A percentile compares a stretch with the other conserved stretches of the same genome.
Evolutionary conservation across 2,797 vertebrate genomes (phyloP).

Genomic region (Chrysocyon brachyurus): DNA sequence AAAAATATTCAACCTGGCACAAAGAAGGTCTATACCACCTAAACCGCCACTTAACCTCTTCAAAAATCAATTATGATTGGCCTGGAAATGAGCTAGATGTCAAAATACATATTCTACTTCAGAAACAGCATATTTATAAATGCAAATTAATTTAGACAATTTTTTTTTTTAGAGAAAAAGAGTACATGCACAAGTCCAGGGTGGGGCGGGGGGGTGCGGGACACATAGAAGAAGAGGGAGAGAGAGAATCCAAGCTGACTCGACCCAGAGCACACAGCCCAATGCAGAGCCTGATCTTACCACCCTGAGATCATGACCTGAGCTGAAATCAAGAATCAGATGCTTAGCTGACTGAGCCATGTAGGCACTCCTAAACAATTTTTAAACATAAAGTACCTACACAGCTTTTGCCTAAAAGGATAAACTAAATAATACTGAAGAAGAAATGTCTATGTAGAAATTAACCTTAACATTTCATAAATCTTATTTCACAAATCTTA

Average conservation of each 20-base stretch:
- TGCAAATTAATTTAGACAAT: conserved; percentile 29
- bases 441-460: neutral
- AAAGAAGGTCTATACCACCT: neutral
- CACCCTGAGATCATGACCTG: neutral
- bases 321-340: neutral
- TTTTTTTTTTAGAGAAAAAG: neutral
- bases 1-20: conserved; percentile 35
- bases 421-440: neutral
- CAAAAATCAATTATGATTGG: conserved; percentile 30
- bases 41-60: conserved; percentile 59
- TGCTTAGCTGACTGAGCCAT: neutral
- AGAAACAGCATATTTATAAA: conserved; percentile 30
- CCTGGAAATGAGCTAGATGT: neutral
- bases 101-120: conserved; percentile 21
- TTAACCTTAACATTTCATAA: neutral
- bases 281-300: neutral
- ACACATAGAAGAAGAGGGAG: neutral
- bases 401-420: conserved; percentile 23
- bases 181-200: neutral
- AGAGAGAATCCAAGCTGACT: neutral
- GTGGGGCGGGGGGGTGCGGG: neutral
- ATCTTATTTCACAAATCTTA: conserved; percentile 41
- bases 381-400: conserved; percentile 42
- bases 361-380: neutral
- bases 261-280: neutral